phyloP scores from a whole-genome alignment of 2,113 vertebrate species.

The Vireo altiloquus region DNA sequence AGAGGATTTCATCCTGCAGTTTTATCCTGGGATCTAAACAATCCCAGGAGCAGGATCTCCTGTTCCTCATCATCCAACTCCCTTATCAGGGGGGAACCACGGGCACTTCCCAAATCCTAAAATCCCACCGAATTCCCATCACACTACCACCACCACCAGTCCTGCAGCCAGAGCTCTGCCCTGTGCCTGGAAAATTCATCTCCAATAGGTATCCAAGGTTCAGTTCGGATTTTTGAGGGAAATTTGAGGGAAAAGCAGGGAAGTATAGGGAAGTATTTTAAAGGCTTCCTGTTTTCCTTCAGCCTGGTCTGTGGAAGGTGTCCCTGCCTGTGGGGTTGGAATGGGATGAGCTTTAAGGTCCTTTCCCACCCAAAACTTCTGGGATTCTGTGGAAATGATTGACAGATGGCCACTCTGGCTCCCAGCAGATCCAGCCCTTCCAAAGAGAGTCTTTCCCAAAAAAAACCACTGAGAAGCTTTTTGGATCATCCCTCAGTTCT shows the following conservation, averaged over 20 bases:
- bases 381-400: neutral
- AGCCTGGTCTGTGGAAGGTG: neutral
- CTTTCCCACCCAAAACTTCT: neutral
- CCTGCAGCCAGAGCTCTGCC: fast-evolving
- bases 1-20: neutral
- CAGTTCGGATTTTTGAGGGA: neutral
- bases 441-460: neutral
- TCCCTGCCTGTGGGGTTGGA: neutral
- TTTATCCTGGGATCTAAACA: neutral
- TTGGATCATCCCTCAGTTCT: fast-evolving
- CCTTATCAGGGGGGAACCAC: neutral
- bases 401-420: neutral
- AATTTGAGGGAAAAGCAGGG: fast-evolving
- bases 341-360: neutral
- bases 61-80: neutral
- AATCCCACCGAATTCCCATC: neutral
- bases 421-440: neutral
- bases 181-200: fast-evolving
- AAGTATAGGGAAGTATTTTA: neutral
- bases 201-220: fast-evolving
- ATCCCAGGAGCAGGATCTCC: neutral
- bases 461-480: fast-evolving
- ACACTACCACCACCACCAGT: fast-evolving
- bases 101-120: neutral
- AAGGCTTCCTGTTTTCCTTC: neutral